Base-by-base conservation (phyloP, 2,888 invertebrate species). In the Cheilosia soror region DNA sequence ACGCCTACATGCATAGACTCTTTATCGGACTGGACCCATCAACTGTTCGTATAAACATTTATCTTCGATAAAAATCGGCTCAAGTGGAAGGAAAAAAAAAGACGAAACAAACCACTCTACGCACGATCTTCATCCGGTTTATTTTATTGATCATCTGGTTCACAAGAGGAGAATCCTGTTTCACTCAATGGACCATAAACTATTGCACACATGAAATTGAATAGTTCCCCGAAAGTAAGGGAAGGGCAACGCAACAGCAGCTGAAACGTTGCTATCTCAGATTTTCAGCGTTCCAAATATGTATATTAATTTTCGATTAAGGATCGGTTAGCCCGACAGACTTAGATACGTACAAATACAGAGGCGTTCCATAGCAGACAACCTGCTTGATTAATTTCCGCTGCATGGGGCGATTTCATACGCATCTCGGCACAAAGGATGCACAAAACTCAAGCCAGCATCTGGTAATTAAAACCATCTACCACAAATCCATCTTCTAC, bases 321-420 rank as follows among this genome's bases (percentile, higher is more conserved):
- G 15, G n/a, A 44, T 15, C 44, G n/a, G 44, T 11, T 66, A 60
- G 20, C 60, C 15, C 47, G 20, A 33, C 25, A 20, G 9, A 31
- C 20, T 11, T 13, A 49, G 2, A 31, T 11, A 33, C 7, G 33
- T 13, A n/a, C 44, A 31, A 4, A 51, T 40, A 20, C 33, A 51
- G 5, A 15, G 44, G n/a, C 6, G 6, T 13, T 3, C 5, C 15
- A 29, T 4, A 47, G 31, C 5, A 33, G 40, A 49, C 57, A 65
- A 57, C 53, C 40, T 66, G 66, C 37, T 40, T 15, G 40, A 78
- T 78, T 53, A 71, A 76, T 51, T 65, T 69, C 42, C 51, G 55
- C 69, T 37, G 33, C 20, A 77, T 69, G 69, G 71, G 71, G 65
- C 65, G 60, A 58, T 47, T 49, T 31, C 31, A 49, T 42, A 42